These are phyloP conservation scores for Hylyphantes graminicola DNA, from an alignment of 1,140 invertebrate genomes.

Conservation along the genomic window DNA sequence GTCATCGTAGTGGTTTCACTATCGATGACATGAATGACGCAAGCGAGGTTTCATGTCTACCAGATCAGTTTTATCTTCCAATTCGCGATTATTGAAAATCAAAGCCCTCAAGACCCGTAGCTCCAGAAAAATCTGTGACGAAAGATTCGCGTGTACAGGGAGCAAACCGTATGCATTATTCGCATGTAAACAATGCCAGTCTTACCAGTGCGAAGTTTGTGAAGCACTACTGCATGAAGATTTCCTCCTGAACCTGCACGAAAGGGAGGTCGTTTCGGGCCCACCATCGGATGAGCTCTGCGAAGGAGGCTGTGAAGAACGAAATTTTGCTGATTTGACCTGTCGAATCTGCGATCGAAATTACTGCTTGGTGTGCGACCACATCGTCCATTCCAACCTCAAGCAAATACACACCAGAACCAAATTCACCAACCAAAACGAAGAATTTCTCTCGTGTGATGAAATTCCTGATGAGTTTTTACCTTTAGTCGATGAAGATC, in stretches of 20 bases:
- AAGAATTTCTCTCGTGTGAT: constrained; percentile 59
- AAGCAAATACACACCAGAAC: constrained; percentile 59
- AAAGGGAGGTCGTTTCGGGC: constrained; percentile 63
- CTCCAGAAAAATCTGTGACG: constrained; percentile 58
- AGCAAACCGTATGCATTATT: constrained; percentile 64
- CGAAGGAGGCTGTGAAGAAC: constrained; percentile 65
- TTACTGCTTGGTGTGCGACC: constrained; percentile 67
- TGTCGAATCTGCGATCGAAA: constrained; percentile 67
- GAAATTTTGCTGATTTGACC: constrained; percentile 67
- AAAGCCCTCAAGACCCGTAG: constrained; percentile 51
- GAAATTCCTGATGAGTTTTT: constrained; percentile 34
- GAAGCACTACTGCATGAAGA: constrained; percentile 67
- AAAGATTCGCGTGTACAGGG: constrained; percentile 60
- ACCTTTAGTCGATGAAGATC: constrained; percentile 11
- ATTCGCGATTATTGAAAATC: constrained; percentile 47
- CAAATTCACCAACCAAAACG: constrained; percentile 45
- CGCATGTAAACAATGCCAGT: constrained; percentile 67
- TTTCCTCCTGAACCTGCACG: constrained; percentile 66
- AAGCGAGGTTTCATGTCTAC: constrained; percentile 51
- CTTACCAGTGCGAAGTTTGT: constrained; percentile 67
- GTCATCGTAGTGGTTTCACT: constrained; percentile 5
- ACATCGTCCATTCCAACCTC: constrained; percentile 63
- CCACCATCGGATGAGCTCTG: constrained; percentile 65
- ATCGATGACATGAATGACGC: constrained; percentile 52
- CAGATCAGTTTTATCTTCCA: constrained; percentile 7